Evolutionary conservation across 2,113 vertebrate species (phyloP), one percentile per base, ranked within the genome.

Genomic region (Calyptomena viridis): DNA sequence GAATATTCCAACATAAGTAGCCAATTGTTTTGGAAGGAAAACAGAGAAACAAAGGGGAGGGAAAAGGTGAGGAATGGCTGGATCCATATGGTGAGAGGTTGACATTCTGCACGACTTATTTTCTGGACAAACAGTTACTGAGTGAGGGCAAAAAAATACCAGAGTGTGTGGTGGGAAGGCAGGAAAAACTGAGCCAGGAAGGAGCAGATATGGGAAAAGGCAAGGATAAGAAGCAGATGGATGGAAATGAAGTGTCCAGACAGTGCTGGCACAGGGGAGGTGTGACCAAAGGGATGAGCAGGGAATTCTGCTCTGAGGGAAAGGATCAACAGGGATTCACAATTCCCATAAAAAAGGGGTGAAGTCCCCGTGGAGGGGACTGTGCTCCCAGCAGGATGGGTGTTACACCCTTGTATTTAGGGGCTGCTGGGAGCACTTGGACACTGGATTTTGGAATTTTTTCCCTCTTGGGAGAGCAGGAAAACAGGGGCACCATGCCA

Each of bases 371-470:
- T 2, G 22, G 44, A 49, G 33, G 56, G 8, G 19, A n/a, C 81
- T 5, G 20, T 9, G 14, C 37, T 56, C 8, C 55, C 63, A 71
- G 58, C 55, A 69, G 50, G 16, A 56, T 39, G 24, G 21, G 13
- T 31, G 44, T 40, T 46, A 6, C 2, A 3, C 25, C 42, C 60
- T 53, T 4, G 0, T 16, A 33, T 37, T 53, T 7, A 3, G 35
- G 24, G 55, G 21, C 42, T 55, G 71, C 5, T 35, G 63, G 49
- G 31, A 83, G 37, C 66, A 18, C 5, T 47, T 28, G 39, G 37
- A 22, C 14, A 18, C 5, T 21, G 79, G 25, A 24, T 66, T 62
- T 71, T 23, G 63, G 39, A 17, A 35, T 6, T 30, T 12, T 20
- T n/a, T 12, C 35, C 50, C 16, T 44, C 47, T 44, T 17, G 24